Conservation (phyloP, 2,797 vertebrate genomes). For the Fringilla coelebs region DNA sequence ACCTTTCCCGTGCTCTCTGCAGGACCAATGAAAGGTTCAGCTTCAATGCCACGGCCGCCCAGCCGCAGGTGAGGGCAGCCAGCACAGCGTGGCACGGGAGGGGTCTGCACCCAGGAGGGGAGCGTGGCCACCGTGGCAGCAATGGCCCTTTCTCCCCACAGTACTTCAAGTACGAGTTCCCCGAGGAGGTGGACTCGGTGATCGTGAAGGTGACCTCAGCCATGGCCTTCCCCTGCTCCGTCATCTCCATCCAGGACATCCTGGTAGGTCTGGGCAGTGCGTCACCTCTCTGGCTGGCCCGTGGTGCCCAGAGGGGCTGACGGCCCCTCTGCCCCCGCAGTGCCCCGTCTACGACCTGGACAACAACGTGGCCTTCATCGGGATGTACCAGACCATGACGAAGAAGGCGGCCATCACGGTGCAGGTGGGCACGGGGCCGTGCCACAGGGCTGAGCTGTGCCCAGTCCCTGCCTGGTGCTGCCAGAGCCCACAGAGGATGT, state of each 20-base stretch:
- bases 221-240: conserved; percentile 91
- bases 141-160: conserved; percentile 27
- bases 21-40: conserved; percentile 87
- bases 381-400: conserved; percentile 99
- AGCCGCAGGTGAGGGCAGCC: conserved; percentile 87
- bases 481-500: fast-evolving
- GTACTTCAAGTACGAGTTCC: conserved; percentile 96
- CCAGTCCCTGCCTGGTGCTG: background rate
- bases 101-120: background rate
- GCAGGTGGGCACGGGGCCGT: conserved; percentile 78
- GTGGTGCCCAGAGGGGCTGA: fast-evolving
- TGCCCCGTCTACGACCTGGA: conserved; percentile 97
- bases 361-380: conserved; percentile 97
- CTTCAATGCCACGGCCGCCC: conserved; percentile 93
- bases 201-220: conserved; percentile 93
- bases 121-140: fast-evolving
- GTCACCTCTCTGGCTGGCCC: fast-evolving
- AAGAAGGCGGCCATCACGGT: conserved; percentile 96
- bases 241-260: conserved; percentile 96
- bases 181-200: conserved; percentile 88
- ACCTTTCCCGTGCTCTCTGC: background rate
- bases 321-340: conserved; percentile 43
- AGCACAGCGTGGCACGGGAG: fast-evolving
- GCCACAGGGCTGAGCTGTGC: fast-evolving
- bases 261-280: conserved; percentile 74